Base-by-base conservation (phyloP, 2,797 vertebrate species). In the Alosa sapidissima region DNA sequence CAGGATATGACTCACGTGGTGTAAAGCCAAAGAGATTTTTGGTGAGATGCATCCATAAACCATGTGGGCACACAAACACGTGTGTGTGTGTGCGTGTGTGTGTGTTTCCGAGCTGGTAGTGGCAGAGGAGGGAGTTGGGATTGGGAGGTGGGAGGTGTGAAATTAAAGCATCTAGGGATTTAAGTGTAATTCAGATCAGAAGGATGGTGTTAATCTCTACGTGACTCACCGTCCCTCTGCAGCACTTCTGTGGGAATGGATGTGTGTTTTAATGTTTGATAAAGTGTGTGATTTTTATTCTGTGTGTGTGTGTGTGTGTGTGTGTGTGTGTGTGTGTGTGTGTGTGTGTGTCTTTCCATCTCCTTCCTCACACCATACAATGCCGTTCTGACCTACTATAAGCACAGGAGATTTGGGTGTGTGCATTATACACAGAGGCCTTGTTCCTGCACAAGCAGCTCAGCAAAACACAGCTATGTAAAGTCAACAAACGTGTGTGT, bases 91-190 rank as follows among this genome's bases (percentile, higher is more conserved):
- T 75, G 41, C 78, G 72, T 78, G 72, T 78, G 36, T 78, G 72
- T 78, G 72, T 78, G 68, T 75, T 75, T 45, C 72, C 45, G 11
- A 72, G 65, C 28, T 47, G 5, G 72, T 41, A 45, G 72, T 21
- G 41, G 14, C 36, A 19, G 36, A 47, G 36, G 72, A 78, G 36
- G 16, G 19, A 55, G 54, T 14, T 55, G 72, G 60, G 72, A 78
- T 78, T 78, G 28, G 72, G 72, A 78, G 72, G 72, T 78, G 36
- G 72, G 72, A 78, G 16, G 72, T 78, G 72, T 78, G 72, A 78
- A 78, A 78, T 78, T 78, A 78, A 78, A 78, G 72, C 45, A 78
- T 78, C 19, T 41, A 21, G 72, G 72, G 72, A 78, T 78, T 78
- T 78, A 47, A 36, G 72, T 78, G 72, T 36, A 78, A 47, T 78